Percentiles rank a stretch among this genome's conserved stretches.
phyloP scores from a whole-genome alignment of 2,113 vertebrate genomes.

The Spizaetus ornatus region DNA sequence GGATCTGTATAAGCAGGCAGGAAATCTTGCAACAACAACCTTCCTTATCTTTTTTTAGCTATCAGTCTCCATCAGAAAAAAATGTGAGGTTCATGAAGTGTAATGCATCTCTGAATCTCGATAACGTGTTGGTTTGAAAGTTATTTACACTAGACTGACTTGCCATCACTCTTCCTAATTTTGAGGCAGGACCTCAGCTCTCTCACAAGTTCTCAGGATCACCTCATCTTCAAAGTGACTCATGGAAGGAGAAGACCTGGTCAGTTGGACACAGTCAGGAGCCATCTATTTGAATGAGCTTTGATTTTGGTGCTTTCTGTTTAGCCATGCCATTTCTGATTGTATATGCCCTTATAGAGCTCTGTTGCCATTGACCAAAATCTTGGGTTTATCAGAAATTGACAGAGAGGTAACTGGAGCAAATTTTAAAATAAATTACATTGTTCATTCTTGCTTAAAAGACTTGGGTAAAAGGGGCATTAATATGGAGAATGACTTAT shows the following conservation, averaged over 20 bases:
- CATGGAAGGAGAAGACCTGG: background rate
- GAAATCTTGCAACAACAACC: background rate
- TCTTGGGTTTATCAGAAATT: background rate
- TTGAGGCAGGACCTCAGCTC: background rate
- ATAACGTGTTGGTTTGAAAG: background rate
- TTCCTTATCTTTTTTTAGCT: background rate
- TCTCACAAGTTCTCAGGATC: background rate
- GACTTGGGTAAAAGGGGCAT: background rate
- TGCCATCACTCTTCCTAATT: background rate
- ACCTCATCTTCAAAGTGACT: background rate
- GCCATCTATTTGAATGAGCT: background rate
- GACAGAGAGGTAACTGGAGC: background rate
- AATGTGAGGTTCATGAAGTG: background rate
- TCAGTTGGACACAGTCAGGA: background rate
- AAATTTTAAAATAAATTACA: background rate
- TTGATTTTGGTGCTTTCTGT: background rate
- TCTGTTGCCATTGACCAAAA: background rate
- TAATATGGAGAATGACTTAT: background rate
- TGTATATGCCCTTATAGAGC: background rate
- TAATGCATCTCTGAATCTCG: background rate
- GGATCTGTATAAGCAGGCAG: background rate
- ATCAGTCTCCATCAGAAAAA: background rate
- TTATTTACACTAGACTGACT: background rate
- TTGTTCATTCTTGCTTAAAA: background rate
- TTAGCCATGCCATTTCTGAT: background rate